These are phyloP conservation scores for Xenopus petersii DNA, from an alignment of 2,797 vertebrate species.

Conservation along the genomic window DNA sequence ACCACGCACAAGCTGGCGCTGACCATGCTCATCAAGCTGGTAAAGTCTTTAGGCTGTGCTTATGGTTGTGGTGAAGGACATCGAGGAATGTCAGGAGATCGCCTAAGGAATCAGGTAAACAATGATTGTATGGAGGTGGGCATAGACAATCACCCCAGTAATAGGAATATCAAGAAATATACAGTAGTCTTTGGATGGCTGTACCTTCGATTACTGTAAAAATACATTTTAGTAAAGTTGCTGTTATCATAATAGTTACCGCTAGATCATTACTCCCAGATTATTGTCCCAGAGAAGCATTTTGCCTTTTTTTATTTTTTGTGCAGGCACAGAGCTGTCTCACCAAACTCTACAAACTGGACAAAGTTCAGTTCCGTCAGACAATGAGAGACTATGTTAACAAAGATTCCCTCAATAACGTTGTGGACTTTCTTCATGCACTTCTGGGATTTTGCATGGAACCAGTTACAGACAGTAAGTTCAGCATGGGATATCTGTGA, in stretches of 20 bases:
- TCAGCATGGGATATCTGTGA: background rate
- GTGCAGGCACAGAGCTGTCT: conserved; percentile 92
- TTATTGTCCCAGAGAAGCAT: too few relatives aligned
- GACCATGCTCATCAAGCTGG: conserved; percentile 98
- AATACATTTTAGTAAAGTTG: too few relatives aligned
- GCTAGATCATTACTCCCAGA: too few relatives aligned
- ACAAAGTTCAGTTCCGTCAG: conserved; percentile 94
- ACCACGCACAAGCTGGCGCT: conserved; percentile 90
- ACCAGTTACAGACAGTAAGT: conserved; percentile 97
- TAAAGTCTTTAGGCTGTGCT: conserved; percentile 95
- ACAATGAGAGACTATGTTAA: conserved; percentile 98
- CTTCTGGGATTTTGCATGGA: conserved; percentile 99
- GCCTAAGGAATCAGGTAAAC: conserved; percentile 90
- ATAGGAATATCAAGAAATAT: too few relatives aligned
- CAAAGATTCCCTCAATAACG: conserved; percentile 98
- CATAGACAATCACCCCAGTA: too few relatives aligned
- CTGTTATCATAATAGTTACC: too few relatives aligned
- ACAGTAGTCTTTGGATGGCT: too few relatives aligned
- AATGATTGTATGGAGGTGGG: too few relatives aligned
- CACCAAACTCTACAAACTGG: conserved; percentile 93
- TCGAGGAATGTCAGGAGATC: conserved; percentile 92
- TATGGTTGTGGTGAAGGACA: conserved; percentile 97
- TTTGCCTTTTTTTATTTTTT: background rate
- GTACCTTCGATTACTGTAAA: too few relatives aligned
- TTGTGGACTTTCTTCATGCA: conserved; percentile 98